Evolutionary conservation across 2,888 invertebrate species (phyloP).

Genomic region (Dioctria linearis): DNA sequence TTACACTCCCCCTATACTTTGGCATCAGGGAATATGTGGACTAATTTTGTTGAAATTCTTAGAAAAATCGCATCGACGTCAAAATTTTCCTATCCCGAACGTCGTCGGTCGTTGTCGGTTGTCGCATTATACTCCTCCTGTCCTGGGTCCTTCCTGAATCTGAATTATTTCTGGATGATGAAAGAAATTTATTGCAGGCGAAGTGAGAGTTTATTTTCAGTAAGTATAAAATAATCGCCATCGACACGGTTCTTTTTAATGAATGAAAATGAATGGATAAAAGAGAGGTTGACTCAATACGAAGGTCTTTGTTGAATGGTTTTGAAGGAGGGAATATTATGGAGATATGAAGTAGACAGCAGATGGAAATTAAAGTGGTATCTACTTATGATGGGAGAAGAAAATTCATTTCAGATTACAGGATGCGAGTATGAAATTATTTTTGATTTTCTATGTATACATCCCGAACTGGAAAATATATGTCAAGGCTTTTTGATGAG

Average conservation of each 20-base stretch:
- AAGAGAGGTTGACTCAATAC: too few species aligned
- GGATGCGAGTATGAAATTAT: background rate
- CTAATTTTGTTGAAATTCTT: background rate
- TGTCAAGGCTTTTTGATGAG: background rate
- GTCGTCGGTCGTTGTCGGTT: too few species aligned
- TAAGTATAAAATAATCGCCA: background rate
- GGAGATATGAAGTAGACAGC: too few species aligned
- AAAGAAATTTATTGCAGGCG: background rate
- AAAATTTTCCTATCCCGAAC: background rate
- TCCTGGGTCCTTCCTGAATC: background rate
- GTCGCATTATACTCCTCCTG: background rate
- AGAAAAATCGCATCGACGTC: background rate
- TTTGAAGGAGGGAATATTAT: too few species aligned
- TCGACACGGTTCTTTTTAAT: background rate
- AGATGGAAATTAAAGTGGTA: background rate
- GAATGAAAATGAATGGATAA: background rate
- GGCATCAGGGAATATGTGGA: too few species aligned
- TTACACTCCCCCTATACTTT: too few species aligned
- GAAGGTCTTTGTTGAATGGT: too few species aligned
- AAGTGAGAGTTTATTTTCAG: background rate
- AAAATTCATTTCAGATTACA: background rate
- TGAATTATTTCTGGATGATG: background rate
- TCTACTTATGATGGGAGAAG: background rate
- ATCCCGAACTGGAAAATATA: background rate
- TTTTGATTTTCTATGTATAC: background rate